Evolutionary conservation across 2,888 invertebrate genomes (phyloP), one percentile per base, ranked within the genome.

Genomic region (Dynastes maya): DNA sequence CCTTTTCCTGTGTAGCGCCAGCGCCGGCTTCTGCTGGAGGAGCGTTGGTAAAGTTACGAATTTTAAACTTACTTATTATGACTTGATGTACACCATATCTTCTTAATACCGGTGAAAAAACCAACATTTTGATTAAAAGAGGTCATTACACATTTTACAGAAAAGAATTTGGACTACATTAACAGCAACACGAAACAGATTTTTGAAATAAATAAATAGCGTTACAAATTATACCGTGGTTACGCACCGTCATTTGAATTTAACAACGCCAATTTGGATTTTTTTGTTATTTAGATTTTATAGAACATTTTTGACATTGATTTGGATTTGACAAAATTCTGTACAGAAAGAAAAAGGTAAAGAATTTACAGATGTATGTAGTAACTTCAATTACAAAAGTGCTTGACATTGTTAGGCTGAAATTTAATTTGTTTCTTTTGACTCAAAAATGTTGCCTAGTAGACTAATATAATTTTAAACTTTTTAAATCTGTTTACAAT

Each of bases 151-250:
- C 84, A 83, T 83, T 82, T 82, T 83, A 84, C 82, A 77, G 75
- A 78, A 77, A 83, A 81, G 84, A 84, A 75, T 85, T 85, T 85
- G 79, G 82, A 80, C 72, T 75, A 79, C 71, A 78, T 76, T 75
- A 79, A 74, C 51, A 76, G 75, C 79, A 68, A 74, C 68, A 74
- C 74, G 83, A 80, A 82, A 82, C 78, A 77, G 77, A 80, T 81
- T 80, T 82, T 79, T 78, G 40, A 65, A 77, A 55, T 79, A 77
- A 67, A 58, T 77, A 76, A 76, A 76, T 76, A 67, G 67, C 55
- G 11, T 53, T 65, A 72, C 40, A 53, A 55, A 58, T 37, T 68
- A 61, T 45, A 29, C 65, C 79, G 76, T 82, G 78, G 83, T 81
- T 79, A 83, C 83, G 51, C 67, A 80, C 74, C 58, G 78, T 82